phyloP scores from a whole-genome alignment of 1,140 invertebrate species.

The Aphelinus atriplicis region DNA sequence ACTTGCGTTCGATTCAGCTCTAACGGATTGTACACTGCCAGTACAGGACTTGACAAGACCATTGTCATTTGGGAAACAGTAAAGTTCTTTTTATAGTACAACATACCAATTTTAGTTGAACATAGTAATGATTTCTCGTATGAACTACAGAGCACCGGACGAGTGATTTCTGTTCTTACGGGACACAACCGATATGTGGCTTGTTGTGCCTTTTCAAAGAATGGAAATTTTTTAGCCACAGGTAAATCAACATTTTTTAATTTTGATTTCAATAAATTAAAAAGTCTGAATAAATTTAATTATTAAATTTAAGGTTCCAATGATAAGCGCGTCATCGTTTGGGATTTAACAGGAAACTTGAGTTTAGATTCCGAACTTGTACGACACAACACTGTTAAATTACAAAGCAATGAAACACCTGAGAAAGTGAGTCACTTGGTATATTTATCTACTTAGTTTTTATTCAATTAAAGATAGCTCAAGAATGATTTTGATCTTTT shows the following conservation, averaged over 20 bases:
- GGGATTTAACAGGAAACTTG: constrained; percentile 69
- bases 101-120: not conserved
- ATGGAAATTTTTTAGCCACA: constrained; percentile 73
- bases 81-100: not conserved
- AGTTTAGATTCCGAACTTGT: constrained; percentile 64
- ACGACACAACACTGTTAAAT: constrained; percentile 16
- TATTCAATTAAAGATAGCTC: too few relatives aligned
- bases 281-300: constrained; percentile 35
- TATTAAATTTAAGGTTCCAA: constrained; percentile 71
- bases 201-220: constrained; percentile 75
- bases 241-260: constrained; percentile 58
- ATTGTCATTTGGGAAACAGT: constrained; percentile 76
- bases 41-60: constrained; percentile 76
- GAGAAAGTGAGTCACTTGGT: constrained; percentile 1
- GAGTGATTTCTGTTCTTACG: constrained; percentile 65
- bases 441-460: not conserved
- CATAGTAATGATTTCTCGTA: too few relatives aligned
- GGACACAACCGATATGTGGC: constrained; percentile 79
- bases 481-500: too few relatives aligned
- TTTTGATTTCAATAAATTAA: constrained; percentile 3
- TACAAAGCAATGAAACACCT: constrained; percentile 11
- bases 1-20: constrained; percentile 72
- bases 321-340: constrained; percentile 76
- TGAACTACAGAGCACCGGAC: constrained; percentile 50
- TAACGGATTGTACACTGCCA: constrained; percentile 71